Base-by-base conservation (phyloP, 1,140 invertebrate species). In the Lepidotrigona ventralis region DNA sequence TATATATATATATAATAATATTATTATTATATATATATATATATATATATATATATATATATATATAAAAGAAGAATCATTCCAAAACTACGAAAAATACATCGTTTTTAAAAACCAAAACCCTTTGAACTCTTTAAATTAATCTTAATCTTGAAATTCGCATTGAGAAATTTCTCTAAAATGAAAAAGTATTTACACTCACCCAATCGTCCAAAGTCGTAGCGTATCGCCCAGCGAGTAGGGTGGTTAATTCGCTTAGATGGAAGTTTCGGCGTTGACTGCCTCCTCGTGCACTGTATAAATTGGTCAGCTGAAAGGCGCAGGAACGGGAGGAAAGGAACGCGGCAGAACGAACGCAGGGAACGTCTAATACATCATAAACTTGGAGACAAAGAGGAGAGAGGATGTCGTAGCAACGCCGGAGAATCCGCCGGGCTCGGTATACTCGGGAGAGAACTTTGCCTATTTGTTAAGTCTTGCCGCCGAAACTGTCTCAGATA, bases 401-500 rank as follows among this genome's bases (percentile, higher is more conserved):
- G 89, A 93, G 93, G 93, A 93, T 92, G 93, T 92, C 90, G 92
- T 86, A 89, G 89, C 78, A 87, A 86, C 86, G 86, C 78, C 85
- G 85, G 91, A 87, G 91, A 90, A 93, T 93, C 91, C 92, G 83
- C 87, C 86, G 77, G 87, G 66, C 75, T 80, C 83, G 89, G 88
- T 88, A 90, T 88, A 90, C 90, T 83, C 76, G 81, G 88, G 83
- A 86, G 82, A 86, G 94, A 94, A 94, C 93, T 94, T 94, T 94
- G 86, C 92, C 93, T 93, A 94, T 94, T 94, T 93, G 93, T 94
- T 94, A 94, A 94, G 93, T 94, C 93, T 93, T 92, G 89, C 91
- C 86, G 88, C 87, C 91, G 82, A 93, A 93, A 94, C 93, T 93
- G 93, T 93, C 93, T 93, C 91, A 91, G 92, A 92, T 91, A 92